Evolutionary conservation across 2,797 vertebrate species (phyloP), one percentile per base, ranked within the genome.

Genomic region (Gymnothorax javanicus): DNA sequence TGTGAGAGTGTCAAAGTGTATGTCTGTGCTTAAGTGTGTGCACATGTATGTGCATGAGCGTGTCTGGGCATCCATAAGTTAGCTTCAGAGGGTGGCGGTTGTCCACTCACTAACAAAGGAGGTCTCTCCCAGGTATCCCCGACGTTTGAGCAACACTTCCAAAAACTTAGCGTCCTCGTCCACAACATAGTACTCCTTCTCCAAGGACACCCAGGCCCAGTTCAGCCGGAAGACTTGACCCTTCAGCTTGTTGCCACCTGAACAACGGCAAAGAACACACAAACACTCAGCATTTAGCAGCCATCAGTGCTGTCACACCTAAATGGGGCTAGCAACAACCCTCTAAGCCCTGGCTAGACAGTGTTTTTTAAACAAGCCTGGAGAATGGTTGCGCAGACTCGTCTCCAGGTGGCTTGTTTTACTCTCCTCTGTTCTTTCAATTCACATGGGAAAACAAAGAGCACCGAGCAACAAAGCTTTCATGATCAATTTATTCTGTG

Each of bases 161-260:
- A 99, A 91, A 88, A 95, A 96, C 87, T 95, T 97, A 89, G 96
- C 95, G 60, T 97, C 96, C 91, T 99, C 98, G 6, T 99, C 97
- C 91, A 99, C 94, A 88, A 98, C 94, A 57, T 97, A 98, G 90
- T 97, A 96, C 0, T 97, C 96, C 67, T 95, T 98, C 94, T 98
- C 97, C 91, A 99, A 92, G 62, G 97, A 98, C 89, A 99, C 98
- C 98, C 97, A 98, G 67, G 97, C 96, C 98, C 98, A 99, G 86
- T 97, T 97, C 88, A 99, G 91, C 69, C 86, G 96, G 92, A 99
- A 99, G 89, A 96, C 94, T 90, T 99, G 98, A 71, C 95, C 96
- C 88, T 95, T 96, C 84, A 98, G 93, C 87, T 95, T 96, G 94
- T 99, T 99, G 69, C 97, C 97, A 88, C 97, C 98, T 99, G 93